Evolutionary conservation across 2,113 vertebrate species (phyloP), one percentile per base, ranked within the genome.

Genomic region (Bambusicola thoracicus): DNA sequence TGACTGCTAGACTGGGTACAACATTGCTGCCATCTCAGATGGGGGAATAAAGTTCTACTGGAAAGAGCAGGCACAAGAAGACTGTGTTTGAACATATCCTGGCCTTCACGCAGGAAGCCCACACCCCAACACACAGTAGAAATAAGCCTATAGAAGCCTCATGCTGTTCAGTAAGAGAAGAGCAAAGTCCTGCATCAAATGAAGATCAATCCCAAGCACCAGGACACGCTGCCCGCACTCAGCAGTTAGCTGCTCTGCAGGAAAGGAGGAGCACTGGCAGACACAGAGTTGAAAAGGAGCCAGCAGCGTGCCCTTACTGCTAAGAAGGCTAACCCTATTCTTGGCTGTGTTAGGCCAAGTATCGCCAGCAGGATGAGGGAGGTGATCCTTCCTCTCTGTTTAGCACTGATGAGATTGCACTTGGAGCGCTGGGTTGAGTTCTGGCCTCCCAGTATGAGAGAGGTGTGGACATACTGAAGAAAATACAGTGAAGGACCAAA

Each of bases 51-150:
- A 3, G 12, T 41, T 38, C 17, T 15, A 18, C 11, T 17, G 21
- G 21, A 32, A 44, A 46, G 30, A 67, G 10, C 15, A 66, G 21
- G n/a, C 30, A 40, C 8, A 10, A 38, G 73, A 32, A 11, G 18
- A 58, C 3, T 25, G 20, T 0, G 0, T 48, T 36, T 36, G 59
- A 40, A 53, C 4, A 0, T 2, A 0, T 67, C 20, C 19, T 58
- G 30, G 24, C 27, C 44, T 76, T 74, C 3, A 0, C 19, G 11
- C 36, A 65, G 32, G 10, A 19, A 10, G 5, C 5, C 11, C 10
- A 17, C 36, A 40, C 61, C 36, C 25, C 22, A 27, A 18, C 4
- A 62, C 4, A 10, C 8, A 11, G 61, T 34, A 62, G 24, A 62
- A 38, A 38, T 62, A 24, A 38, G 24, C 24, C 36, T 40, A 27